A percentile compares a stretch with the other conserved stretches of the same genome.
Conservation (phyloP, 2,797 vertebrate species). For the Ara ararauna region DNA sequence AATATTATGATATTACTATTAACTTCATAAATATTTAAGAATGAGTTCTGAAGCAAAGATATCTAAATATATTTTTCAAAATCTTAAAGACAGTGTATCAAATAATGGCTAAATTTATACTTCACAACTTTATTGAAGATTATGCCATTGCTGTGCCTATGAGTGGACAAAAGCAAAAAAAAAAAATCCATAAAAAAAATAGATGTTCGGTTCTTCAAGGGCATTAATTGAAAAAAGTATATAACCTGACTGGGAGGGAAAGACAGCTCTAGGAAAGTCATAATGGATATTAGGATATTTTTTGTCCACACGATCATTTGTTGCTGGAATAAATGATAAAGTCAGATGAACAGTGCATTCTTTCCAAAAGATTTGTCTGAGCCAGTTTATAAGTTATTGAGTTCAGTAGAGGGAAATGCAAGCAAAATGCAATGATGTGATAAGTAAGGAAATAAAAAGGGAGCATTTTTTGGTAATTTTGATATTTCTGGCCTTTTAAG, state of each 20-base stretch:
- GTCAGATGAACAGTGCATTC: background rate
- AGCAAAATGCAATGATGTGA: background rate
- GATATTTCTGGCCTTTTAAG: background rate
- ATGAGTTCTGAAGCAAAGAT: background rate
- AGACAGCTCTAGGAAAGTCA: background rate
- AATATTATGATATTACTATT: background rate
- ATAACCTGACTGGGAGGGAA: background rate
- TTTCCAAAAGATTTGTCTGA: background rate
- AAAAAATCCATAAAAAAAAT: background rate
- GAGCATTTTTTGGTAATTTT: background rate
- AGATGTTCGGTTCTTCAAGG: background rate
- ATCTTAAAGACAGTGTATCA: background rate
- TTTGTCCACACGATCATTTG: background rate
- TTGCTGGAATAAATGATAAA: background rate
- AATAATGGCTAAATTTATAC: background rate
- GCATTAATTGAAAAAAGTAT: background rate
- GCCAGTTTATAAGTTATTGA: background rate
- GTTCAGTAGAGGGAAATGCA: background rate
- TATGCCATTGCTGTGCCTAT: background rate
- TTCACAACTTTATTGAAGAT: background rate
- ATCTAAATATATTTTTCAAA: background rate
- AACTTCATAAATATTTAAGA: background rate
- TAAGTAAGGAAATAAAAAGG: background rate
- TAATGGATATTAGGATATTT: background rate
- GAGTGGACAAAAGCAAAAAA: background rate